Evolutionary conservation across 2,888 invertebrate species (phyloP).

Genomic region (Prosopocoilus inquinatus): DNA sequence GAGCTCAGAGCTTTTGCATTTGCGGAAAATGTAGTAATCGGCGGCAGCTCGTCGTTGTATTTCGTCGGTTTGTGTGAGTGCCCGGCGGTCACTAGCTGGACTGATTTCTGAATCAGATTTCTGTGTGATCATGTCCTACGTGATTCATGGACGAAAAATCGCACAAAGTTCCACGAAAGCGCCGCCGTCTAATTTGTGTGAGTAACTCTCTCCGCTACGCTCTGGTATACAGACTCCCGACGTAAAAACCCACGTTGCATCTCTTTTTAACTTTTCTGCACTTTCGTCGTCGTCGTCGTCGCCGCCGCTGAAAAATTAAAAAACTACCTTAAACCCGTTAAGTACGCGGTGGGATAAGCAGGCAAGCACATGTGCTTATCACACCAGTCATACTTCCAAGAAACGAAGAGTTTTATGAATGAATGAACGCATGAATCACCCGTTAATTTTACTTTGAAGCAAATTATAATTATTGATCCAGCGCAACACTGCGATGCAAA

Average conservation of each 20-base stretch:
- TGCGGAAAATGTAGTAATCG: slow-evolving; percentile 27
- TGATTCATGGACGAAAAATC: slow-evolving; percentile 35
- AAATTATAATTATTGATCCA: background rate
- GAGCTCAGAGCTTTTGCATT: slow-evolving; percentile 36
- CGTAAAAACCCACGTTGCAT: slow-evolving; percentile 18
- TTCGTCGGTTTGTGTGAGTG: slow-evolving; percentile 9
- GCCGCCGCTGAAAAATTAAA: background rate
- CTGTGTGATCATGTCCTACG: slow-evolving; percentile 36
- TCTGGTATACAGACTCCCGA: slow-evolving; percentile 4
- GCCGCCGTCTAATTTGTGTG: slow-evolving; percentile 31
- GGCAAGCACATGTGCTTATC: background rate
- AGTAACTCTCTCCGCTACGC: slow-evolving; percentile 23
- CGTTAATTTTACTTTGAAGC: background rate
- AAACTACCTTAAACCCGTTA: background rate
- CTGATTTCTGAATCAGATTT: slow-evolving; percentile 35
- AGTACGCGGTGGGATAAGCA: too few species aligned
- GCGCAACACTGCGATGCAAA: background rate
- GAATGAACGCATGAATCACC: slow-evolving; percentile 15
- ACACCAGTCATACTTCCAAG: slow-evolving; percentile 1
- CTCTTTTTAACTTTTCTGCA: background rate
- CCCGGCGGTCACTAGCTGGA: slow-evolving; percentile 22
- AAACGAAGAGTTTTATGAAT: slow-evolving; percentile 14
- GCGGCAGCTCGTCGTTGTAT: slow-evolving; percentile 18
- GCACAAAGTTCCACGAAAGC: slow-evolving; percentile 36
- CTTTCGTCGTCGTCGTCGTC: background rate